phyloP scores from a whole-genome alignment of 2,888 invertebrate species.

The Gordius sp. region DNA sequence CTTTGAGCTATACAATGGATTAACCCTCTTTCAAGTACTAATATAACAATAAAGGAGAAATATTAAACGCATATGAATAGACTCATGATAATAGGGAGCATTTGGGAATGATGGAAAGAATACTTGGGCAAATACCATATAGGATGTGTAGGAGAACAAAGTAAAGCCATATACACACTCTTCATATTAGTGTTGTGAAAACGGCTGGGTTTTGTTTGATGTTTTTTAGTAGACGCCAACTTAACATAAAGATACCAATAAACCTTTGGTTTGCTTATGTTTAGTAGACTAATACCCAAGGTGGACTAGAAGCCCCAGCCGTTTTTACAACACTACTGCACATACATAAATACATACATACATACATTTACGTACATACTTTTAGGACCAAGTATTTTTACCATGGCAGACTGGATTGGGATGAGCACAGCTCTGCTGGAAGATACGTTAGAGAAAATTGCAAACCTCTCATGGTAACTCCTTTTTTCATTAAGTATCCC shows the following conservation, averaged over 20 bases:
- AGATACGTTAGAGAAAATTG: slow-evolving; percentile 92
- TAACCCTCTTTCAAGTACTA: slow-evolving; percentile 56
- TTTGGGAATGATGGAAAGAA: slow-evolving; percentile 98
- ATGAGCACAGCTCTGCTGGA: slow-evolving; percentile 76
- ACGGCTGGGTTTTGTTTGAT: too few relatives aligned
- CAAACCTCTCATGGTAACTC: slow-evolving; percentile 62
- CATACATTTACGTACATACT: background rate
- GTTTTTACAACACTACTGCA: too few relatives aligned
- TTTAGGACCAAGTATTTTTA: slow-evolving; percentile 82
- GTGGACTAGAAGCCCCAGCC: too few relatives aligned
- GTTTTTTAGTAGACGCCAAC: too few relatives aligned
- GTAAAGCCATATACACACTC: slow-evolving; percentile 38
- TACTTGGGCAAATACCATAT: slow-evolving; percentile 77
- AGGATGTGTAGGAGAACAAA: slow-evolving; percentile 38
- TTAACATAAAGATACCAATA: too few relatives aligned
- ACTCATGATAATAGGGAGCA: slow-evolving; percentile 98
- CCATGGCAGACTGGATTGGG: slow-evolving; percentile 88
- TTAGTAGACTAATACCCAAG: too few relatives aligned
- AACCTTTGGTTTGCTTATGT: too few relatives aligned
- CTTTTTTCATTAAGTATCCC: slow-evolving; percentile 17
- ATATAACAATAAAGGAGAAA: background rate
- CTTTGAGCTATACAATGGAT: slow-evolving; percentile 89
- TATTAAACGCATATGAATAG: slow-evolving; percentile 30
- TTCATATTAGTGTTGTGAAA: too few relatives aligned
- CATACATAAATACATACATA: background rate